Conservation (phyloP, 2,113 vertebrate species). For the Orientallactaga bullata region DNA sequence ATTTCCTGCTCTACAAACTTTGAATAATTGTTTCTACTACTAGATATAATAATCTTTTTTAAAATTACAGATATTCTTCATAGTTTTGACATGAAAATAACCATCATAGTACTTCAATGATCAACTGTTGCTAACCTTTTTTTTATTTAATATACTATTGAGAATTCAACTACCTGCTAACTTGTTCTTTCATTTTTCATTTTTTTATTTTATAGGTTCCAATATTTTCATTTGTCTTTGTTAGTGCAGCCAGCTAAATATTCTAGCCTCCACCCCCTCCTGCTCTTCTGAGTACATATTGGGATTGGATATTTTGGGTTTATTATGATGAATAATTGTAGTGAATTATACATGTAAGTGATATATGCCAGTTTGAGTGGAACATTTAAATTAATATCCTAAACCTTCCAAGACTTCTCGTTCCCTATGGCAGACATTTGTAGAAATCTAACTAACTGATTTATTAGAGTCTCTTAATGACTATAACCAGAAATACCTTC, state of each 20-base stretch:
- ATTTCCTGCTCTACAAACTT: not conserved
- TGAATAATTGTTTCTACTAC: not conserved
- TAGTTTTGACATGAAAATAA: not conserved
- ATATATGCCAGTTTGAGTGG: not conserved
- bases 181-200: not conserved
- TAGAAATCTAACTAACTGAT: not conserved
- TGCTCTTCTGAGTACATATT: not conserved
- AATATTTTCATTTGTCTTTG: not conserved
- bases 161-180: conserved; percentile 16
- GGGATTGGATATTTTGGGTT: not conserved
- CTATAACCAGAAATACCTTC: conserved; percentile 5
- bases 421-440: not conserved
- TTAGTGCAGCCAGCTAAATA: not conserved
- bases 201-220: conserved; percentile 4
- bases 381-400: not conserved
- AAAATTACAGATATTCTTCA: not conserved
- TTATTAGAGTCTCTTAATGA: not conserved
- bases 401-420: not conserved
- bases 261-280: not conserved
- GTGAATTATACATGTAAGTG: not conserved
- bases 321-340: not conserved
- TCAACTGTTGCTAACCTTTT: not conserved
- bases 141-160: not conserved
- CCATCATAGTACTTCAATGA: not conserved
- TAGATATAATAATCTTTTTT: conserved; percentile 23